Percentiles rank a stretch among this genome's conserved stretches.
phyloP scores from a whole-genome alignment of 2,888 invertebrate species.

The Agapostemon virescens region DNA sequence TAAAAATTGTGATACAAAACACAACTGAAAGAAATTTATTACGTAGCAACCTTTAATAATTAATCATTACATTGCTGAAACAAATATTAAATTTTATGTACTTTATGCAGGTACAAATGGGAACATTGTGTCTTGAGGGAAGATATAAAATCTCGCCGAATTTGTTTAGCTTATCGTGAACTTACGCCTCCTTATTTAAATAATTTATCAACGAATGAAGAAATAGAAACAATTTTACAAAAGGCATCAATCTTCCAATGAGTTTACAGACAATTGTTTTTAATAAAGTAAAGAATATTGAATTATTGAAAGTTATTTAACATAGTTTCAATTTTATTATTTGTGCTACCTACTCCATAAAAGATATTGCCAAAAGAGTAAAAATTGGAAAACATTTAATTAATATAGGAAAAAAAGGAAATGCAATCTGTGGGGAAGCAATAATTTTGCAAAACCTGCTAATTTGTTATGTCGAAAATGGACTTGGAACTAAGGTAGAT shows the following conservation, averaged over 20 bases:
- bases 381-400: not conserved
- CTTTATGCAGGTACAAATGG: constrained; percentile 88
- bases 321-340: constrained; percentile 24
- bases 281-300: constrained; percentile 19
- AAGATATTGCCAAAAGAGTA: not conserved
- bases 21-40: not conserved
- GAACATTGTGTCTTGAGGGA: constrained; percentile 94
- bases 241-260: constrained; percentile 84
- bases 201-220: constrained; percentile 82
- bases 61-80: not conserved
- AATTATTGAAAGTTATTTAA: constrained; percentile 29
- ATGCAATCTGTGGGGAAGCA: not conserved
- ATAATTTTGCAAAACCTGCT: not conserved
- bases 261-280: constrained; percentile 20
- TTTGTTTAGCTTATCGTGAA: constrained; percentile 97
- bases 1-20: not conserved
- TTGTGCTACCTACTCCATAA: not conserved
- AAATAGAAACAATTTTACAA: constrained; percentile 83
- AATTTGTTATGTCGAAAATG: not conserved
- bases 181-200: constrained; percentile 91
- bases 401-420: not conserved
- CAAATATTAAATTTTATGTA: not conserved
- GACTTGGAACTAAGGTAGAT: not conserved
- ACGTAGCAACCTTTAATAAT: not conserved
- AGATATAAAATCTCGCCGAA: constrained; percentile 89